These are phyloP conservation scores for Sphaeridia pumilis DNA, from an alignment of 2,888 invertebrate genomes.

Conservation along the genomic window DNA sequence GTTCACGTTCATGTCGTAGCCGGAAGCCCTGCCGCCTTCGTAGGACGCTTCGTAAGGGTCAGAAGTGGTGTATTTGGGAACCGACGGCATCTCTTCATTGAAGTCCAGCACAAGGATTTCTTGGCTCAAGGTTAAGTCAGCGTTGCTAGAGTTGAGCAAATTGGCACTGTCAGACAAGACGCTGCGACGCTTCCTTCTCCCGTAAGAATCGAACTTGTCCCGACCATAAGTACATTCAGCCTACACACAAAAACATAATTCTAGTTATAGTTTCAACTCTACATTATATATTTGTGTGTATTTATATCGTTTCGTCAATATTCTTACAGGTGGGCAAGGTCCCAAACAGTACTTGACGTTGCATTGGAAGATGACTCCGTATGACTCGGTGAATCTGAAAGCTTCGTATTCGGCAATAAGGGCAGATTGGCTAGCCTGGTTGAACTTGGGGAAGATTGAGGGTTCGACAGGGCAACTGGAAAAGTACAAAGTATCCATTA, in stretches of 20 bases:
- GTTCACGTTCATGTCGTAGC: constrained; percentile 8
- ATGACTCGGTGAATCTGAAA: constrained; percentile 89
- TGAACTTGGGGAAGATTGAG: constrained; percentile 84
- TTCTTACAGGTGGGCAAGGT: constrained; percentile 77
- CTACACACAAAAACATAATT: constrained; percentile 41
- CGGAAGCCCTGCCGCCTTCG: constrained; percentile 13
- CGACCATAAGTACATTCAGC: constrained; percentile 84
- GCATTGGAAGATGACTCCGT: constrained; percentile 93
- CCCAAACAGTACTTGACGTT: constrained; percentile 93
- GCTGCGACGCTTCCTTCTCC: constrained; percentile 69
- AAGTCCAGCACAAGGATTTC: constrained; percentile 87
- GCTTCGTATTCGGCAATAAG: constrained; percentile 85
- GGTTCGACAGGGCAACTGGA: constrained; percentile 78
- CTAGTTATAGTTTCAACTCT: neutral
- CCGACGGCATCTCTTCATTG: constrained; percentile 56
- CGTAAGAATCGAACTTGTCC: constrained; percentile 82
- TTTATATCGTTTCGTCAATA: constrained; percentile 16
- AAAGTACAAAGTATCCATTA: no score
- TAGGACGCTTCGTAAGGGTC: constrained; percentile 21
- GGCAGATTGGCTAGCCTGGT: constrained; percentile 71
- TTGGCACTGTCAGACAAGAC: constrained; percentile 43
- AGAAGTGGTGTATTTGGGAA: constrained; percentile 33
- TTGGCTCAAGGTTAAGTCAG: constrained; percentile 86
- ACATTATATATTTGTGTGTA: neutral
- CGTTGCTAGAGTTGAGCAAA: constrained; percentile 48